These are phyloP conservation scores for Sisyra terminalis DNA, from an alignment of 2,888 invertebrate genomes.

Conservation along the genomic window DNA sequence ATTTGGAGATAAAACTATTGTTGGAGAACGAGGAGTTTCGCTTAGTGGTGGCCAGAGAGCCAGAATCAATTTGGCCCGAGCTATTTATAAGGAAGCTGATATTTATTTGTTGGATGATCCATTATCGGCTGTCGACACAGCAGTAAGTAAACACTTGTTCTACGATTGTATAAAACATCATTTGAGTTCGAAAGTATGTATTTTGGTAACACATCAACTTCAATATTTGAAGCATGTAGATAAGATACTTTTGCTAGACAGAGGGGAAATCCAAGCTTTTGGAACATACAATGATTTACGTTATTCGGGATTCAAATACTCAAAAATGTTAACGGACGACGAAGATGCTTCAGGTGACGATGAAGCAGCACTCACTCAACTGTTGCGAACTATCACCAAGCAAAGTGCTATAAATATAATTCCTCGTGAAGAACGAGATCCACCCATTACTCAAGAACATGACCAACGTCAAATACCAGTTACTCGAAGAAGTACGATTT, in stretches of 20 bases:
- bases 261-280: constrained; percentile 30
- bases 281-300: constrained; percentile 31
- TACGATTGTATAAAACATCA: constrained; percentile 48
- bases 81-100: constrained; percentile 58
- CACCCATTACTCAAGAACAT: too few species aligned
- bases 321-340: constrained; percentile 23
- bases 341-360: constrained; percentile 17
- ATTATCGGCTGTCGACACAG: constrained; percentile 59
- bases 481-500: too few species aligned
- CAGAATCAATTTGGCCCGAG: constrained; percentile 59
- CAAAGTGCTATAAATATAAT: too few species aligned
- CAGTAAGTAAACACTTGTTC: constrained; percentile 54
- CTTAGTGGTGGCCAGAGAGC: constrained; percentile 76
- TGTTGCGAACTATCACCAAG: too few species aligned
- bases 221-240: constrained; percentile 30
- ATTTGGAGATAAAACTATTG: constrained; percentile 55
- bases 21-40: constrained; percentile 65
- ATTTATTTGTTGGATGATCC: constrained; percentile 68
- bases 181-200: constrained; percentile 38
- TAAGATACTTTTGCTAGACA: constrained; percentile 25
- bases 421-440: too few species aligned
- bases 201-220: constrained; percentile 55
- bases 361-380: too few species aligned
- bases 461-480: too few species aligned
- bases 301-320: constrained; percentile 33